Conservation (phyloP, 2,113 vertebrate species). For the Epinephelus cyanopodus region DNA sequence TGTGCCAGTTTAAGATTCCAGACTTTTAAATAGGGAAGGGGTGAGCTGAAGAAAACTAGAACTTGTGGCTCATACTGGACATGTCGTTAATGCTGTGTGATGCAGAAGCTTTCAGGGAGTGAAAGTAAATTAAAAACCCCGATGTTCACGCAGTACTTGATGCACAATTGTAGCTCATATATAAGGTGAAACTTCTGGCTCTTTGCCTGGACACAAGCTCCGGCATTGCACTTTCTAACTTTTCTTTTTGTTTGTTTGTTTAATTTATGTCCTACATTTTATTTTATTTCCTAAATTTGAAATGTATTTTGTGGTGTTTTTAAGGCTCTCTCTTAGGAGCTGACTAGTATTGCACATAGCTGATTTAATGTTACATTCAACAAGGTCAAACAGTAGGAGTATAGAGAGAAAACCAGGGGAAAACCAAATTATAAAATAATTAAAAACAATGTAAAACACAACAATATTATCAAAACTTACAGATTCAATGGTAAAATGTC, state of each 20-base stretch:
- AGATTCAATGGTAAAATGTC: background rate
- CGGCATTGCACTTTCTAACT: background rate
- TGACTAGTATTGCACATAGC: background rate
- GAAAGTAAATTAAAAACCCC: too few relatives aligned
- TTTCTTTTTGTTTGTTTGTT: background rate
- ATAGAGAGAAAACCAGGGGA: background rate
- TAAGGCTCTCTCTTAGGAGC: background rate
- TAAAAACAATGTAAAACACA: background rate
- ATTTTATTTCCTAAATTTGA: background rate
- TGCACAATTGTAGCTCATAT: background rate
- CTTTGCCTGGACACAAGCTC: background rate
- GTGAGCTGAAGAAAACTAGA: constrained; percentile 37
- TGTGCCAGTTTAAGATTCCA: constrained; percentile 67
- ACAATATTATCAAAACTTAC: background rate
- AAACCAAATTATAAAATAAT: background rate
- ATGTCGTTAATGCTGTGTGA: constrained; percentile 4
- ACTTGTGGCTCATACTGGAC: constrained; percentile 15
- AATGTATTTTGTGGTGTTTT: background rate
- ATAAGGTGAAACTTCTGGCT: background rate
- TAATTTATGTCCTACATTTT: background rate
- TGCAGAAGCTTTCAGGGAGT: background rate
- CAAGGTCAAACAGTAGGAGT: too few relatives aligned
- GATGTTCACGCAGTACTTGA: background rate
- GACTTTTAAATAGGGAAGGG: constrained; percentile 42
- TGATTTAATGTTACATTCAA: background rate